A percentile compares a stretch with the other conserved stretches of the same genome.
These are phyloP conservation scores for Rhea americana DNA, from an alignment of 2,113 vertebrate species.

Conservation along the genomic window DNA sequence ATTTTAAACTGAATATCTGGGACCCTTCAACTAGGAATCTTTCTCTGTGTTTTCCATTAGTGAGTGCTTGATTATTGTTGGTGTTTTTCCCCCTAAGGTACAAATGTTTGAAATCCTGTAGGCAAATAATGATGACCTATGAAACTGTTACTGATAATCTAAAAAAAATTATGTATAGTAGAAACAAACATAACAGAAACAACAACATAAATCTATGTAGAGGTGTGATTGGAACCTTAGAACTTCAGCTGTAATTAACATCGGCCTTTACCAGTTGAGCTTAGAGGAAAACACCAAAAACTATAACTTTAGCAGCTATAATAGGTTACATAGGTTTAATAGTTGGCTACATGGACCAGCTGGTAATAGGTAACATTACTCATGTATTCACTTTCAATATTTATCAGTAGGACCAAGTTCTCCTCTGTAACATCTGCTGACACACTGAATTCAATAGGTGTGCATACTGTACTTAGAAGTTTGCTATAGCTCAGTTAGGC, in stretches of 20 bases:
- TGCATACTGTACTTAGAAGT: not conserved
- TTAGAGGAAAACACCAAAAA: not conserved
- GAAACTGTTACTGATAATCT: not conserved
- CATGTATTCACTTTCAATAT: not conserved
- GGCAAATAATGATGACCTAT: not conserved
- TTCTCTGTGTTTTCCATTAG: not conserved
- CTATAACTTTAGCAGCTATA: not conserved
- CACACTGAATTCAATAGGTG: not conserved
- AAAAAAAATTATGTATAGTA: not conserved
- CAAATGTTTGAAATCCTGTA: slow-evolving; percentile 10
- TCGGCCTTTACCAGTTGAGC: not conserved
- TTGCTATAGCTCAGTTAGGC: not conserved
- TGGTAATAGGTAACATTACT: not conserved
- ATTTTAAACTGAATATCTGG: slow-evolving; percentile 15
- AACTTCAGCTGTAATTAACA: not conserved
- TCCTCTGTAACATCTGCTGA: not conserved
- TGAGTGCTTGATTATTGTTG: not conserved
- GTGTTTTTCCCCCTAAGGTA: not conserved
- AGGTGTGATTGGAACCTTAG: not conserved
- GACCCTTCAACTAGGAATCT: not conserved
- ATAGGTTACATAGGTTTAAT: not conserved
- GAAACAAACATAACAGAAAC: not conserved
- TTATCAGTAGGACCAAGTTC: not conserved
- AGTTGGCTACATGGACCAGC: not conserved
- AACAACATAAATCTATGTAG: not conserved